Conservation (phyloP, 2,888 invertebrate species). For the Tiliacea aurago region DNA sequence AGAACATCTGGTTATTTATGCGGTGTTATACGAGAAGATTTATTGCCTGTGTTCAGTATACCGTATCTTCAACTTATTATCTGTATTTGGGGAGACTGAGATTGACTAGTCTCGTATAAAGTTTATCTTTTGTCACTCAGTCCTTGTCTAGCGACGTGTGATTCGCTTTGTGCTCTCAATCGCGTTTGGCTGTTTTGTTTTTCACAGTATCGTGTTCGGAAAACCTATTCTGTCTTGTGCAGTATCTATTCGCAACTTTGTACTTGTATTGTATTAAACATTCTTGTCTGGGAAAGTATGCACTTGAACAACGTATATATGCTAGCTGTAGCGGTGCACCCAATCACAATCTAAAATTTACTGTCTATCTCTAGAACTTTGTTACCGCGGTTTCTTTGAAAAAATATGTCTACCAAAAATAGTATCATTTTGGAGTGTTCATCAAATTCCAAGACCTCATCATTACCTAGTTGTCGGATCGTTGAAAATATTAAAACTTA, state of each 20-base stretch:
- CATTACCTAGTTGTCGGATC: constrained; percentile 36
- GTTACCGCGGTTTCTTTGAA: not conserved
- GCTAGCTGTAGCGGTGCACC: constrained; percentile 3
- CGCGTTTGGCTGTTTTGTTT: constrained; percentile 50
- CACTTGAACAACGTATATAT: constrained; percentile 10
- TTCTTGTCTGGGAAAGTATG: constrained; percentile 20
- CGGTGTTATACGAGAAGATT: constrained; percentile 26
- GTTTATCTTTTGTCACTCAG: constrained; percentile 49
- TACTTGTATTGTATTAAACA: constrained; percentile 37
- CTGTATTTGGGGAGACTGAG: constrained; percentile 35
- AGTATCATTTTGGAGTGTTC: not conserved
- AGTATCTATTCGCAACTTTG: constrained; percentile 44
- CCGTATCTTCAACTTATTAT: constrained; percentile 45
- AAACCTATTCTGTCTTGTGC: constrained; percentile 39
- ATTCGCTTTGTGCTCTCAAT: constrained; percentile 51
- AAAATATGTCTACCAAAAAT: not conserved
- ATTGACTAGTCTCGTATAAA: constrained; percentile 43
- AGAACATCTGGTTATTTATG: constrained; percentile 57
- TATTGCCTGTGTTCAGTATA: constrained; percentile 33
- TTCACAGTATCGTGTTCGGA: constrained; percentile 27
- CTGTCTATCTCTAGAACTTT: not conserved
- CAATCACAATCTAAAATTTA: not conserved
- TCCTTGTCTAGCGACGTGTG: constrained; percentile 42
- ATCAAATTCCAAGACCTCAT: constrained; percentile 23
- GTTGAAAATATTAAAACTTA: constrained; percentile 66